A percentile compares a stretch with the other conserved stretches of the same genome.
These are phyloP conservation scores for Ammospiza nelsoni DNA, from an alignment of 2,113 vertebrate species.

Conservation along the genomic window DNA sequence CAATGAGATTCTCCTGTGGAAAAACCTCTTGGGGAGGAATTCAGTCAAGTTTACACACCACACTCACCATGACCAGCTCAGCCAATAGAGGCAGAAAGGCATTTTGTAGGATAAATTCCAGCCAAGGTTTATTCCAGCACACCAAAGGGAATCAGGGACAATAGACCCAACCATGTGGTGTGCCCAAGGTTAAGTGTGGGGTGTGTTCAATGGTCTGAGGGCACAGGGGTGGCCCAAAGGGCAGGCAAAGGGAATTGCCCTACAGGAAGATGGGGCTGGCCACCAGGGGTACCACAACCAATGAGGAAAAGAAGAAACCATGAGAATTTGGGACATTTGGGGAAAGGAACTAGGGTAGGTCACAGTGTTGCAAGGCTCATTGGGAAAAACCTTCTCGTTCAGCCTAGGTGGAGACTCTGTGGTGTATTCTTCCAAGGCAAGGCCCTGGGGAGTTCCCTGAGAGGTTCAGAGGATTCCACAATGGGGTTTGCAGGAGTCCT, in stretches of 20 bases:
- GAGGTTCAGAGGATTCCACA: not conserved
- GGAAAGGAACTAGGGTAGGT: not conserved
- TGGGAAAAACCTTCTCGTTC: not conserved
- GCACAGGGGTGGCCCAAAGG: not conserved
- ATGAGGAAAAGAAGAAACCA: not conserved
- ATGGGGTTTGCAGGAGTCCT: not conserved
- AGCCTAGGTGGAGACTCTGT: not conserved
- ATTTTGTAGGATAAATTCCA: not conserved
- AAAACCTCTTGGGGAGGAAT: not conserved
- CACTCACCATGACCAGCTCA: not conserved
- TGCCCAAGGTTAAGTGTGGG: not conserved
- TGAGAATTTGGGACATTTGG: not conserved
- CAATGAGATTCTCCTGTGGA: not conserved
- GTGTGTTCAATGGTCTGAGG: not conserved
- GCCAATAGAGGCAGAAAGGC: not conserved
- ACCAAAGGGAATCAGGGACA: not conserved
- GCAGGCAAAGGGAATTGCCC: not conserved
- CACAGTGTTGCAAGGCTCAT: not conserved
- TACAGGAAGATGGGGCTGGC: not conserved
- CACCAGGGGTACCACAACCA: not conserved
- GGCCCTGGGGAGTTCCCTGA: not conserved
- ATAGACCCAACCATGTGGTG: rapidly evolving
- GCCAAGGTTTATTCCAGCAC: not conserved
- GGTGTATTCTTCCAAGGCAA: not conserved
- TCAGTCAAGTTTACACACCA: not conserved